A percentile compares a stretch with the other conserved stretches of the same genome.
Evolutionary conservation across 2,113 vertebrate species (phyloP).

Genomic region (Dromaius novaehollandiae): DNA sequence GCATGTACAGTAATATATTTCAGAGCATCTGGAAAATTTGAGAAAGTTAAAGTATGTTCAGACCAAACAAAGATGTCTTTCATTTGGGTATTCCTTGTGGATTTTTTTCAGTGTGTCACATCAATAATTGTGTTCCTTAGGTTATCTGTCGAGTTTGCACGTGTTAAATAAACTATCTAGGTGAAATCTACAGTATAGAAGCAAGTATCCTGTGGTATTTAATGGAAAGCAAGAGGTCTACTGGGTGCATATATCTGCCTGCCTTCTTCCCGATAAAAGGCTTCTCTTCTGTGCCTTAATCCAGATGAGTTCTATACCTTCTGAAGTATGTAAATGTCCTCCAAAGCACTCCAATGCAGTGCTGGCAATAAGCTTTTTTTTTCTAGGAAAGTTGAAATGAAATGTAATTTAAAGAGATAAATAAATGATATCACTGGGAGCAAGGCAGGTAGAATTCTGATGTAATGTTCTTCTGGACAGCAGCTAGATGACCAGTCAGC

Average conservation of each 20-base stretch:
- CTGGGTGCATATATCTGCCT: rapidly evolving
- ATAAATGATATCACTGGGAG: not conserved
- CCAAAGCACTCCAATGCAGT: not conserved
- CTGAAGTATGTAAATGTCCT: not conserved
- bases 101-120: not conserved
- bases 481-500: rapidly evolving
- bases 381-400: not conserved
- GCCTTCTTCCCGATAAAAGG: not conserved
- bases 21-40: not conserved
- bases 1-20: not conserved
- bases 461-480: rapidly evolving
- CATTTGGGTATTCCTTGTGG: rapidly evolving
- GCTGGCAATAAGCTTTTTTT: rapidly evolving
- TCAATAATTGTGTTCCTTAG: not conserved
- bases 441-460: not conserved
- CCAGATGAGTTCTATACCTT: rapidly evolving
- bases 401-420: not conserved
- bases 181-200: rapidly evolving
- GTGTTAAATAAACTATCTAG: too few species aligned
- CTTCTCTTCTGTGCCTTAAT: not conserved
- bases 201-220: not conserved
- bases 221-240: not conserved
- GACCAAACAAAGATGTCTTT: not conserved
- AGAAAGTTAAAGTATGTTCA: not conserved
- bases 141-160: not conserved